These are phyloP conservation scores for Enteromius paludinosus DNA, from an alignment of 2,797 vertebrate genomes.

Conservation along the genomic window DNA sequence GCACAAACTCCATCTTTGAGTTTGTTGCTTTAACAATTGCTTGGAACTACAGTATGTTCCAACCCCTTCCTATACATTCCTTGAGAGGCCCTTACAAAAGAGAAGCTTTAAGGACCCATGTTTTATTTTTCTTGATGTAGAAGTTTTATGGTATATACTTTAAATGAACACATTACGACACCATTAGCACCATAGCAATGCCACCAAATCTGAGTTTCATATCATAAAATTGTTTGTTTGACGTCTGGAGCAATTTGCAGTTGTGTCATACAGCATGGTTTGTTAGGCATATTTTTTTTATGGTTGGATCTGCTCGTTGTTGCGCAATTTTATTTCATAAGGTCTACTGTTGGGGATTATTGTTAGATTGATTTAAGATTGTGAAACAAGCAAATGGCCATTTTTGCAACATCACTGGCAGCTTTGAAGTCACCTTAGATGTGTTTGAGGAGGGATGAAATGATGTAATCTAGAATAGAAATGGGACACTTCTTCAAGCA, in stretches of 20 bases:
- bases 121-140: neutral
- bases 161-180: neutral
- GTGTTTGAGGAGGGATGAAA: neutral
- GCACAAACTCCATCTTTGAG: neutral
- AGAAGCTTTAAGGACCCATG: neutral
- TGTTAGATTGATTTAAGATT: conserved; percentile 13
- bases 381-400: neutral
- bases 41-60: neutral
- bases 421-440: conserved; percentile 19
- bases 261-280: neutral
- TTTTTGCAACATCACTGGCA: neutral
- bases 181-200: neutral
- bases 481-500: conserved; percentile 25
- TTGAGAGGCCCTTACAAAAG: neutral
- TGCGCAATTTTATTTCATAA: neutral
- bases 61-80: neutral
- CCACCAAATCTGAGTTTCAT: neutral
- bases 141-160: neutral
- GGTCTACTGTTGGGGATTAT: neutral
- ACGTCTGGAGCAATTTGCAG: neutral
- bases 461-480: conserved; percentile 27
- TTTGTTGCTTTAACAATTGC: neutral
- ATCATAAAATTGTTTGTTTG: conserved; percentile 15
- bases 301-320: neutral
- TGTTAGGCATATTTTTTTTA: neutral